These are phyloP conservation scores for Osmerus eperlanus DNA, from an alignment of 2,113 vertebrate genomes.

Conservation along the genomic window DNA sequence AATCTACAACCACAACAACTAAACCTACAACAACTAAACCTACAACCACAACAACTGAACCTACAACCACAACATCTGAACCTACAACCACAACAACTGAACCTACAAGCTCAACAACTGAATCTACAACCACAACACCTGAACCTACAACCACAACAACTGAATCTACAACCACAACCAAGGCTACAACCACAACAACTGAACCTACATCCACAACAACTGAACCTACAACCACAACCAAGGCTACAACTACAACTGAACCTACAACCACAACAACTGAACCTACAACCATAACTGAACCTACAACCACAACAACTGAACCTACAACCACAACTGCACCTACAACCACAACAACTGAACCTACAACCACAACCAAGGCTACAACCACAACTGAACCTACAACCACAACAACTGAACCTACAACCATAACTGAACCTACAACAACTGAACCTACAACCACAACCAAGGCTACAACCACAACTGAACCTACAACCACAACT, in stretches of 20 bases:
- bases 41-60: too few relatives aligned
- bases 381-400: slow-evolving; percentile 2
- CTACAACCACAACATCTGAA: too few relatives aligned
- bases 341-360: neutral
- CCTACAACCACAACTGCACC: neutral
- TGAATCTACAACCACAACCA: too few relatives aligned
- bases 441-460: neutral
- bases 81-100: too few relatives aligned
- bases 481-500: neutral
- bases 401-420: neutral
- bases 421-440: neutral
- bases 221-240: neutral
- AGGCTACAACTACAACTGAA: slow-evolving; percentile 11
- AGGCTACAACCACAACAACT: too few relatives aligned
- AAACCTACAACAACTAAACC: too few relatives aligned
- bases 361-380: neutral
- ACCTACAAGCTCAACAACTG: too few relatives aligned
- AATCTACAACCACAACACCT: too few relatives aligned
- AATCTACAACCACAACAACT: too few relatives aligned
- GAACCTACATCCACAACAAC: neutral
- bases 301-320: neutral
- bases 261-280: neutral
- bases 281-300: neutral
- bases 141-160: too few relatives aligned
- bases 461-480: too few relatives aligned